These are phyloP conservation scores for Aethina tumida DNA, from an alignment of 1,140 invertebrate species.

Conservation along the genomic window DNA sequence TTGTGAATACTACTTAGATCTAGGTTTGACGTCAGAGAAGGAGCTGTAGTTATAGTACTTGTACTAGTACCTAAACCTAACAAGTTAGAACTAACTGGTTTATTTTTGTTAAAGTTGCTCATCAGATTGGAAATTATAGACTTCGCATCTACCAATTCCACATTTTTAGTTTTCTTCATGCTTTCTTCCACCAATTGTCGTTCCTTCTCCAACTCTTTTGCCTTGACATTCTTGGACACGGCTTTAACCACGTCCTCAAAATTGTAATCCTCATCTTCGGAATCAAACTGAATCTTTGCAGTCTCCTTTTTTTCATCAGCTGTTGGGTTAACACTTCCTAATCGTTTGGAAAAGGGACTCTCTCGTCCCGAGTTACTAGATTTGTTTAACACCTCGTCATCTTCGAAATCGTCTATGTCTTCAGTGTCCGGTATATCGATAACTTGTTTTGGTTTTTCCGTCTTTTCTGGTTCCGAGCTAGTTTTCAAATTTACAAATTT, in stretches of 20 bases:
- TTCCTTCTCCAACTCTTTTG: constrained; percentile 37
- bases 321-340: constrained; percentile 34
- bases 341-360: constrained; percentile 24
- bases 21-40: constrained; percentile 9
- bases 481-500: constrained; percentile 50
- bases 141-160: constrained; percentile 44
- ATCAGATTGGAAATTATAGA: constrained; percentile 52
- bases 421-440: constrained; percentile 26
- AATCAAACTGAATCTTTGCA: constrained; percentile 34
- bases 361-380: constrained; percentile 22
- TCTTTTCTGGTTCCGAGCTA: constrained; percentile 7
- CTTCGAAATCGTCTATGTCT: constrained; percentile 38
- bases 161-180: constrained; percentile 26
- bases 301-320: constrained; percentile 23
- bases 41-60: background rate
- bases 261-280: constrained; percentile 57
- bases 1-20: constrained; percentile 20
- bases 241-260: constrained; percentile 59
- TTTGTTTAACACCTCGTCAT: constrained; percentile 30
- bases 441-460: constrained; percentile 11
- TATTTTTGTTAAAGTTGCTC: constrained; percentile 30
- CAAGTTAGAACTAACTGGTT: constrained; percentile 9
- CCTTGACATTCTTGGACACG: constrained; percentile 47
- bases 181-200: constrained; percentile 26
- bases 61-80: constrained; percentile 10